A percentile compares a stretch with the other conserved stretches of the same genome.
Conservation (phyloP, 2,113 vertebrate genomes). For the Podiceps cristatus region DNA sequence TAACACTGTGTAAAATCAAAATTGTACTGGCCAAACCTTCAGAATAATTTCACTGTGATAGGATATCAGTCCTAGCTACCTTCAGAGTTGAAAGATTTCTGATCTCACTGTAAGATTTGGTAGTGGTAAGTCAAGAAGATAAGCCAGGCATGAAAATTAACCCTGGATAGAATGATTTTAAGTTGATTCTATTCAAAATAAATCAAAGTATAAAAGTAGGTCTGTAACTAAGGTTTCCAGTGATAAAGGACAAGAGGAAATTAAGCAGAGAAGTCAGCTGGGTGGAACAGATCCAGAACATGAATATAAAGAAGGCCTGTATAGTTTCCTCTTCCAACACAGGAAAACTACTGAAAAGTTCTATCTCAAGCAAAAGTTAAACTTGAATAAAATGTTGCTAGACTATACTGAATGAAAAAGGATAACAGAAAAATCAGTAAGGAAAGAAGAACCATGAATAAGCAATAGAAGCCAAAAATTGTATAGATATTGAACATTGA, state of each 20-base stretch:
- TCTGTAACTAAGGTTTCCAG: not conserved
- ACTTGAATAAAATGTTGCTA: not conserved
- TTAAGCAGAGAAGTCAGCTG: not conserved
- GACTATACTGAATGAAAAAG: not conserved
- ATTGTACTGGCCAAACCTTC: not conserved
- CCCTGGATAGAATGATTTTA: not conserved
- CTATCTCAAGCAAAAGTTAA: not conserved
- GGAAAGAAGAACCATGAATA: not conserved
- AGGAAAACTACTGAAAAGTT: not conserved
- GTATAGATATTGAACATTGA: not conserved
- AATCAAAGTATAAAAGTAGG: not conserved
- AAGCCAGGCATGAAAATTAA: constrained; percentile 20
- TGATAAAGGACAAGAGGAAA: not conserved
- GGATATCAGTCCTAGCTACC: not conserved
- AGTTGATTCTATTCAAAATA: not conserved
- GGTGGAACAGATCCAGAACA: not conserved
- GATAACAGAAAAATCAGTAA: not conserved
- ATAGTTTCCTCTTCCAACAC: not conserved
- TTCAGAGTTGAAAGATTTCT: constrained; percentile 10
- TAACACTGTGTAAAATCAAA: not conserved
- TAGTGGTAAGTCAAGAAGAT: not conserved
- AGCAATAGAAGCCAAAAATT: not conserved
- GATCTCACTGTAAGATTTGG: not conserved
- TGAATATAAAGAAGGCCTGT: not conserved
- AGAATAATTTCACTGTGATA: not conserved